Evolutionary conservation across 2,797 vertebrate genomes (phyloP).

Genomic region (Phoeniculus purpureus): DNA sequence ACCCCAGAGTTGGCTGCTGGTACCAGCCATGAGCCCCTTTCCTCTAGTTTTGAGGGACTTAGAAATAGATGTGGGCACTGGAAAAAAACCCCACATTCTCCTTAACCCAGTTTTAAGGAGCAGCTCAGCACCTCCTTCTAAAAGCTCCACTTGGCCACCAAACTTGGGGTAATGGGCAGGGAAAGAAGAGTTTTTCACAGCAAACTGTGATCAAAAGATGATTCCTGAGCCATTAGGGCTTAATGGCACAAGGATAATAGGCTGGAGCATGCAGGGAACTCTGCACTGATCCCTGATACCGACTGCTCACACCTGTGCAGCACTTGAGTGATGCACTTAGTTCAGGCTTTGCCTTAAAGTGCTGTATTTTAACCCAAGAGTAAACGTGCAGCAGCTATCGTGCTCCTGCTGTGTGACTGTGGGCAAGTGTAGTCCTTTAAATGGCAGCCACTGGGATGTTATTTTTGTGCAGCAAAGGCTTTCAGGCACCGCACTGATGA

Average conservation of each 20-base stretch:
- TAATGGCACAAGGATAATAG: neutral
- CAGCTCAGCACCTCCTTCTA: neutral
- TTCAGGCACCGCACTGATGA: neutral
- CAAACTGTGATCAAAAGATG: neutral
- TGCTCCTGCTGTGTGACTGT: conserved; percentile 23
- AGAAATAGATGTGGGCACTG: neutral
- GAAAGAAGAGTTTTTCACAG: conserved; percentile 30
- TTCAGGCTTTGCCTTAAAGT: neutral
- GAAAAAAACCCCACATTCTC: neutral
- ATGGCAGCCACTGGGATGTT: conserved; percentile 12
- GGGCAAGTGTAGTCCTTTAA: conserved; percentile 31
- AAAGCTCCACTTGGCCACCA: conserved; percentile 9
- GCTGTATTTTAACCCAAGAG: neutral
- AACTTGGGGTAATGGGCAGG: neutral
- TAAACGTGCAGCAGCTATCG: neutral
- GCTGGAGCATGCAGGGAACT: neutral
- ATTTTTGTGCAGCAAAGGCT: neutral
- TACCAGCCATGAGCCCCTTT: neutral
- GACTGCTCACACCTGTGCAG: neutral
- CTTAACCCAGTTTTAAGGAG: neutral
- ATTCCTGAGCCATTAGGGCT: neutral
- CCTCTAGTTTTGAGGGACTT: neutral
- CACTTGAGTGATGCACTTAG: neutral
- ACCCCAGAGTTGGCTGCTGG: neutral
- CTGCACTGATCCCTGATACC: neutral